Percentiles rank a stretch among this genome's conserved stretches.
phyloP scores from a whole-genome alignment of 2,113 vertebrate species.

The Apistogramma diplotaenia region DNA sequence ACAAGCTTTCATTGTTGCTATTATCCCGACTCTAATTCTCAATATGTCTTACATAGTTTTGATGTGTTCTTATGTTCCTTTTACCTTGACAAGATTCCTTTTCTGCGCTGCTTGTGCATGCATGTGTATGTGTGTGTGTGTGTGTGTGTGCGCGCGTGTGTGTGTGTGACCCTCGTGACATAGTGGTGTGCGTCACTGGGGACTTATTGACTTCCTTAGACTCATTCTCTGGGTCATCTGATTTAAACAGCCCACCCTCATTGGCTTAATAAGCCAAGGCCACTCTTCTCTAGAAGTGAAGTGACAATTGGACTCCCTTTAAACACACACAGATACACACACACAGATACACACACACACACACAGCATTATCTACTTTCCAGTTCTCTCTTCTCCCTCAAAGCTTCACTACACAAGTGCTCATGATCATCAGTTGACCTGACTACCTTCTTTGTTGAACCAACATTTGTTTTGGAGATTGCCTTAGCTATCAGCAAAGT shows the following conservation, averaged over 20 bases:
- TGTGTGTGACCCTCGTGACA: constrained; percentile 53
- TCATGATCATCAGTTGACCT: constrained; percentile 45
- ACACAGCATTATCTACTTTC: neutral
- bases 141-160: constrained; percentile 2
- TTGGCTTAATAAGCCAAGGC: constrained; percentile 29
- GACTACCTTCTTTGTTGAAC: constrained; percentile 44
- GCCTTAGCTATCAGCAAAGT: constrained; percentile 23
- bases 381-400: neutral
- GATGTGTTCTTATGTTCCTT: constrained; percentile 6
- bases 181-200: constrained; percentile 40
- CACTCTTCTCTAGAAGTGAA: constrained; percentile 39
- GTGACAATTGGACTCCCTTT: constrained; percentile 36
- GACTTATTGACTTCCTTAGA: constrained; percentile 49
- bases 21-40: neutral
- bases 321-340: neutral
- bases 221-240: constrained; percentile 50
- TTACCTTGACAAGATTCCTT: constrained; percentile 21
- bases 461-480: neutral
- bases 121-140: neutral
- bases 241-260: constrained; percentile 19
- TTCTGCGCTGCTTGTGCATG: neutral
- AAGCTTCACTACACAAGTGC: neutral
- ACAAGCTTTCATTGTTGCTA: neutral
- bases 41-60: neutral
- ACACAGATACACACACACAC: neutral